These are phyloP conservation scores for Euwallacea similis DNA, from an alignment of 1,140 invertebrate species.

Conservation along the genomic window DNA sequence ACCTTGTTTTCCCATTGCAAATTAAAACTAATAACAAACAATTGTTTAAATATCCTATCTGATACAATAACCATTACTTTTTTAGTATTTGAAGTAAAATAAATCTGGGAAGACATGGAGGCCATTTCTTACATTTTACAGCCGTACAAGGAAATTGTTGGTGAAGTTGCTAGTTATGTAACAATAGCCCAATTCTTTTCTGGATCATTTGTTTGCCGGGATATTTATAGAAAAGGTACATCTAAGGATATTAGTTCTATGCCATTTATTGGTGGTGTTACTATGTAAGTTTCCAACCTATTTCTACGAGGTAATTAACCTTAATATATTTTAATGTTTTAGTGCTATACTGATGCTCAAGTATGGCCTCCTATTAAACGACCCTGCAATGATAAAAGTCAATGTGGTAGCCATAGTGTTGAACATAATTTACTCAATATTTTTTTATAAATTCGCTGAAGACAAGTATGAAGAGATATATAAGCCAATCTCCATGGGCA, in stretches of 20 bases:
- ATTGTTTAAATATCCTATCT: too few relatives aligned
- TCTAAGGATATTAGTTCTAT: slow-evolving; percentile 65
- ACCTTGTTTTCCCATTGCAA: too few relatives aligned
- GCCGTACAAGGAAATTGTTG: slow-evolving; percentile 61
- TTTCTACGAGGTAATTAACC: slow-evolving; percentile 4
- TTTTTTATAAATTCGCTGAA: slow-evolving; percentile 68
- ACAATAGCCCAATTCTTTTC: slow-evolving; percentile 69
- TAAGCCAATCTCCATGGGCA: slow-evolving; percentile 55
- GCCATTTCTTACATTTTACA: slow-evolving; percentile 54
- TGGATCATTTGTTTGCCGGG: slow-evolving; percentile 66
- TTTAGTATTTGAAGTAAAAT: too few relatives aligned
- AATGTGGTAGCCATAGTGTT: slow-evolving; percentile 70
- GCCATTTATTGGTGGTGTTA: slow-evolving; percentile 70
- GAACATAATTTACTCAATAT: slow-evolving; percentile 65
- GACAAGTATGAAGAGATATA: slow-evolving; percentile 58
- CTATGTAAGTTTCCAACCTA: slow-evolving; percentile 64
- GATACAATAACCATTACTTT: too few relatives aligned
- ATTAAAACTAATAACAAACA: too few relatives aligned
- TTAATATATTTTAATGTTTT: slow-evolving; percentile 28
- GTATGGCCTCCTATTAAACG: slow-evolving; percentile 68
- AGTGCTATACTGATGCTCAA: slow-evolving; percentile 72
- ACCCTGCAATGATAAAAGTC: slow-evolving; percentile 72
- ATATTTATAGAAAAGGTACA: slow-evolving; percentile 67
- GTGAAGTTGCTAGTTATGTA: slow-evolving; percentile 58
- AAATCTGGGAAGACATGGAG: slow-evolving; percentile 49